Conservation (phyloP, 2,888 invertebrate genomes). For the Ennomos quercinarius region DNA sequence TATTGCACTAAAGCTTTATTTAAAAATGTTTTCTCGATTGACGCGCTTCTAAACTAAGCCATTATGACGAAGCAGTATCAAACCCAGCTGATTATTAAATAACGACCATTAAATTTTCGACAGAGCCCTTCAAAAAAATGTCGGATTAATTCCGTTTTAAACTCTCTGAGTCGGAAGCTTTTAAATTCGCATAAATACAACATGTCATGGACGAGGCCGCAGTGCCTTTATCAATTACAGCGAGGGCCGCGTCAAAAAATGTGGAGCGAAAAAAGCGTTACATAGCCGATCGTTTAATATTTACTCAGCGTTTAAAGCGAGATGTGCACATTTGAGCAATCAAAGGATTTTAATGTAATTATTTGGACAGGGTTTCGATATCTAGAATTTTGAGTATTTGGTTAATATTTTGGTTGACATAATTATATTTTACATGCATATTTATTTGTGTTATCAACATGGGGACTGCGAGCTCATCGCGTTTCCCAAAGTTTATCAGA, state of each 20-base stretch:
- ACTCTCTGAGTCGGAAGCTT: constrained; percentile 73
- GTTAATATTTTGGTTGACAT: too few relatives aligned
- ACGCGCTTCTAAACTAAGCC: too few relatives aligned
- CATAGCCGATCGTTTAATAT: constrained; percentile 64
- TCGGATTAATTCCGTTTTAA: constrained; percentile 76
- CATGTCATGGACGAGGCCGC: constrained; percentile 69
- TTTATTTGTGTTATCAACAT: too few relatives aligned
- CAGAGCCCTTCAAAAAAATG: constrained; percentile 64
- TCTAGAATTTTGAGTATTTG: too few relatives aligned
- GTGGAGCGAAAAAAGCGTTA: constrained; percentile 59
- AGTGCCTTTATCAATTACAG: constrained; percentile 81
- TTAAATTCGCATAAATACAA: constrained; percentile 82
- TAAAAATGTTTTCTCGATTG: neutral
- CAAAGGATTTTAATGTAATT: constrained; percentile 4
- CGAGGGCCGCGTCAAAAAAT: constrained; percentile 65
- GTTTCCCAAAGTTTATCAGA: too few relatives aligned
- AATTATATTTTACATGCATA: too few relatives aligned
- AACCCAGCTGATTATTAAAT: constrained; percentile 60
- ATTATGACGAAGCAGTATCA: neutral
- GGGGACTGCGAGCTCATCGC: too few relatives aligned
- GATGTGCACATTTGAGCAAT: constrained; percentile 22
- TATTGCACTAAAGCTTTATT: too few relatives aligned
- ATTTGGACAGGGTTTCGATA: too few relatives aligned
- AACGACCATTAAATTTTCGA: constrained; percentile 63
- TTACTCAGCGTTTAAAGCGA: constrained; percentile 51